Percentiles rank a stretch among this genome's conserved stretches.
phyloP scores from a whole-genome alignment of 2,888 invertebrate genomes.

The Nymphalis c-album region DNA sequence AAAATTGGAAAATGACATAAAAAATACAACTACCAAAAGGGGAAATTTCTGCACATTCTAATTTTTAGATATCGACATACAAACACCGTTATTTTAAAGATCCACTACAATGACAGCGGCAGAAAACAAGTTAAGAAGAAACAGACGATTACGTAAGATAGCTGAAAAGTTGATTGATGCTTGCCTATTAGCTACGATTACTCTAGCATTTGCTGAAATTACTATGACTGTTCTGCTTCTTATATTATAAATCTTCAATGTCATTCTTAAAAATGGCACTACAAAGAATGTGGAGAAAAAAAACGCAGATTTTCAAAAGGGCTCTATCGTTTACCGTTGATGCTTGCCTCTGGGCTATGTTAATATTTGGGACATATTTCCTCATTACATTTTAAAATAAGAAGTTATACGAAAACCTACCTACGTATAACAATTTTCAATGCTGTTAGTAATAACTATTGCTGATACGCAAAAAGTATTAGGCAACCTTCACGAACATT shows the following conservation, averaged over 20 bases:
- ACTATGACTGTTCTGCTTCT: constrained; percentile 56
- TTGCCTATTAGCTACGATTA: constrained; percentile 57
- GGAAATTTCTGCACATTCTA: not conserved
- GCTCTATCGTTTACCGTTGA: constrained; percentile 28
- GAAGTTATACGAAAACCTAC: not conserved
- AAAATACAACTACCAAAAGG: not conserved
- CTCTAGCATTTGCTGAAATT: constrained; percentile 63
- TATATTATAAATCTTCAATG: constrained; percentile 40
- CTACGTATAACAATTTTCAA: too few species aligned
- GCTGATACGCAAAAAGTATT: too few species aligned
- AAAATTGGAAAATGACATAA: not conserved
- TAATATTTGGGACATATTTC: constrained; percentile 56
- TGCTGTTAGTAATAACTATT: too few species aligned
- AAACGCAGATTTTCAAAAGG: constrained; percentile 46
- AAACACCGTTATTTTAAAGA: not conserved
- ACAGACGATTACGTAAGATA: constrained; percentile 49
- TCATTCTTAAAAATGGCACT: constrained; percentile 47
- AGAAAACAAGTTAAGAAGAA: constrained; percentile 52
- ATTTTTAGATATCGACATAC: not conserved
- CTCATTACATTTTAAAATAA: constrained; percentile 43
- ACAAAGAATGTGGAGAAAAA: constrained; percentile 50
- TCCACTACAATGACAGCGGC: constrained; percentile 48
- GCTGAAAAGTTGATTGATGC: constrained; percentile 56
- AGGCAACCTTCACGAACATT: too few species aligned
- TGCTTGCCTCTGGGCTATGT: constrained; percentile 50